A percentile compares a stretch with the other conserved stretches of the same genome.
Evolutionary conservation across 1,140 invertebrate genomes (phyloP).

Genomic region (Thalassaphorura encarpata): DNA sequence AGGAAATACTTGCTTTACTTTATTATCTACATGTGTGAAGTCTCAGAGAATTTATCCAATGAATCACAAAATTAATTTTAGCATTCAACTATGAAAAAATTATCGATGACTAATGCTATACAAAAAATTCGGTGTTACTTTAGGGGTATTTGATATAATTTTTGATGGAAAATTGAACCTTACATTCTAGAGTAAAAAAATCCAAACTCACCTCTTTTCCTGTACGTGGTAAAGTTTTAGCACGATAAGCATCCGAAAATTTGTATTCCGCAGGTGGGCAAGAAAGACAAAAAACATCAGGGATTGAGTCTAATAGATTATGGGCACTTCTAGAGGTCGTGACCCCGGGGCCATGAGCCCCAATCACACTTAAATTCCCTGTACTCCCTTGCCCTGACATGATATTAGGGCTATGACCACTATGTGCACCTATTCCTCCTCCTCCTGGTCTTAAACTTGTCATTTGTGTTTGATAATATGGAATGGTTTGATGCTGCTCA

Average conservation of each 20-base stretch:
- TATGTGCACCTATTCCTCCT: not conserved
- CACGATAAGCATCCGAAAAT: constrained; percentile 35
- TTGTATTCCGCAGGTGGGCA: constrained; percentile 35
- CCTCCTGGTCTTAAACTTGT: not conserved
- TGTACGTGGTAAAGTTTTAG: constrained; percentile 33
- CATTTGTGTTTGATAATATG: constrained; percentile 10
- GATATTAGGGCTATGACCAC: constrained; percentile 1
- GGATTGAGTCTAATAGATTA: constrained; percentile 27
- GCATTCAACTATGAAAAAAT: too few relatives aligned
- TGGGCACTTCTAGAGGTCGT: constrained; percentile 27
- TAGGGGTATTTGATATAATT: too few relatives aligned
- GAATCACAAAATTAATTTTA: too few relatives aligned
- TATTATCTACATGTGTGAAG: too few relatives aligned
- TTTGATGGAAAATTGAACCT: too few relatives aligned
- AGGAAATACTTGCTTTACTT: too few relatives aligned
- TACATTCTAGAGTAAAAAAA: too few relatives aligned
- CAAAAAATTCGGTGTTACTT: too few relatives aligned
- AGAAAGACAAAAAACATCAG: constrained; percentile 36
- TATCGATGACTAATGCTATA: too few relatives aligned
- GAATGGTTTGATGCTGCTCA: not conserved
- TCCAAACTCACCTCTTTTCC: constrained; percentile 33
- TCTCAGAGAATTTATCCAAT: too few relatives aligned
- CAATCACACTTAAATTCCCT: not conserved
- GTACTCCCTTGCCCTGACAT: too few relatives aligned
- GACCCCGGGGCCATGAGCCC: not conserved